Evolutionary conservation across 2,113 vertebrate species (phyloP), one percentile per base, ranked within the genome.

Genomic region (Leptocoma aspasia): DNA sequence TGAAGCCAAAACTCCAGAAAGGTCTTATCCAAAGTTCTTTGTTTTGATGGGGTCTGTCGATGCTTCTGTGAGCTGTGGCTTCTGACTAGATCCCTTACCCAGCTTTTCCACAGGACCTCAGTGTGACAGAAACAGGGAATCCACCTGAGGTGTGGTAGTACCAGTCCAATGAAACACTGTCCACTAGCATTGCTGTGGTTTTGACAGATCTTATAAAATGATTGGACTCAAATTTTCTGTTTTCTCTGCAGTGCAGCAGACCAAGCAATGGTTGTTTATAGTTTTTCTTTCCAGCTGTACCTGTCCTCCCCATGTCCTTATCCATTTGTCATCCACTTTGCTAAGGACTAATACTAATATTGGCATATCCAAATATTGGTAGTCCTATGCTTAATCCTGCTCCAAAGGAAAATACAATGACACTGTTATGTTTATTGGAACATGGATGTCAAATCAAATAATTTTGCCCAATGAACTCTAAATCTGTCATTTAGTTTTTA

Each of bases 391-490:
- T 68, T 72, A 72, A 59, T 69, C 47, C 15, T 50, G 20, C 20
- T 91, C 78, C 64, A 70, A 72, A 95, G 42, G 28, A 54, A 92
- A 92, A 70, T 82, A 72, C 42, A 78, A 37, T 31, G 47, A 84
- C 44, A 75, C 28, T 11, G 3, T 89, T 86, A n/a, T 63, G 80
- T 87, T 94, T 86, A 54, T 93, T 95, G 85, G 35, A 79, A 86
- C 23, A 31, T 1, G 2, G 69, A 91, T 94, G 77, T 96, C 91
- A 96, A 92, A 85, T 95, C 57, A 92, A 95, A 96, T 66, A 9
- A 89, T 88, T 97, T 96, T 85, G 44, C 65, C 75, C 82, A 82
- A 17, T 50, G 66, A 88, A 73, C 54, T 88, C 68, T 94, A 94
- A 93, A 96, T 90, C 73, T 94, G 76, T 86, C 96, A 71, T 59